Conservation (phyloP, 2,888 invertebrate species). For the Dendrolimus houi region DNA sequence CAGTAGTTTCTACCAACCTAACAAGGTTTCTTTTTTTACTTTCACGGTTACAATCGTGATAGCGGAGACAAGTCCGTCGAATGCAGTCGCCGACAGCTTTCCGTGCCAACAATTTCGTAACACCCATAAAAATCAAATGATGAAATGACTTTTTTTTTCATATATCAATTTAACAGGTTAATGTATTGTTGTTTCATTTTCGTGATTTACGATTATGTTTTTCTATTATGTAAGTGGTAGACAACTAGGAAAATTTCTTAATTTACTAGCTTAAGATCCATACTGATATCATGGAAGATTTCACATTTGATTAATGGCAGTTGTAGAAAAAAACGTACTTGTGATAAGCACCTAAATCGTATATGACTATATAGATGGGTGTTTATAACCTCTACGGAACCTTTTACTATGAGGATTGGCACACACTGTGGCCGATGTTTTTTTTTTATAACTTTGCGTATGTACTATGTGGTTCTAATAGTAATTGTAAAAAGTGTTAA, state of each 20-base stretch:
- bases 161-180: not conserved
- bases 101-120: constrained; percentile 19
- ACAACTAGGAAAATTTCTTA: not conserved
- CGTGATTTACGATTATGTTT: not conserved
- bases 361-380: too few relatives aligned
- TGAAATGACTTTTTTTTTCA: not conserved
- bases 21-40: constrained; percentile 23
- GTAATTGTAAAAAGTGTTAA: too few relatives aligned
- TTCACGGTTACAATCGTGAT: constrained; percentile 36
- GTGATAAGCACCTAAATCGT: too few relatives aligned
- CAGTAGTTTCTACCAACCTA: not conserved
- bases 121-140: not conserved
- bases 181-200: not conserved
- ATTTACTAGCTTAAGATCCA: too few relatives aligned
- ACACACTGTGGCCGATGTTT: too few relatives aligned
- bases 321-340: too few relatives aligned
- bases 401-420: too few relatives aligned
- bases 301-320: too few relatives aligned
- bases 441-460: too few relatives aligned
- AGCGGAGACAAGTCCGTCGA: constrained; percentile 19
- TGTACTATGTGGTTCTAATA: too few relatives aligned
- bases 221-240: not conserved
- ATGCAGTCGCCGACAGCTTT: constrained; percentile 13
- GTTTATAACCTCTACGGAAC: too few relatives aligned
- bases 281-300: too few relatives aligned